These are phyloP conservation scores for Mastigias papua DNA, from an alignment of 30 jellyfish, hydroid and myxozoan species.

Conservation along the genomic window DNA sequence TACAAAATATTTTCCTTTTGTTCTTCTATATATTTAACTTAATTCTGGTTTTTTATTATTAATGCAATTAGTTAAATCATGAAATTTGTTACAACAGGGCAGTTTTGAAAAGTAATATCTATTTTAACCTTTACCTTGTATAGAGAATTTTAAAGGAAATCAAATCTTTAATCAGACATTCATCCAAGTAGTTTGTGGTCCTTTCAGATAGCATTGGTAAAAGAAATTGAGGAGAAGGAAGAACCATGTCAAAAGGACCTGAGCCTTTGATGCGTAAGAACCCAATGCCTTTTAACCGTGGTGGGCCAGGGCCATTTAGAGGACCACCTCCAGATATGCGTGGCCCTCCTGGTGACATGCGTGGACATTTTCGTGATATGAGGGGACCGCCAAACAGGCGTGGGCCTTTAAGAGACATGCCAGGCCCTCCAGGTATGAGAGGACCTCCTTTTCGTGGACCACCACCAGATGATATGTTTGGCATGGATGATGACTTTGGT, in stretches of 20 bases:
- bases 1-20: too few relatives aligned
- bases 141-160: too few relatives aligned
- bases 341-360: constrained; percentile 73
- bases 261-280: constrained; percentile 71
- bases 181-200: background rate
- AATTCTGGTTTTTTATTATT: too few relatives aligned
- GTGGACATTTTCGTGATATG: constrained; percentile 27
- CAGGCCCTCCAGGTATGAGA: constrained; percentile 62
- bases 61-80: too few relatives aligned
- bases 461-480: constrained; percentile 70
- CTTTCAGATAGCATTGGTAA: background rate
- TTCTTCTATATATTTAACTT: too few relatives aligned
- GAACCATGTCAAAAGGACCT: constrained; percentile 48
- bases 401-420: constrained; percentile 59
- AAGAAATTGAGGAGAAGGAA: constrained; percentile 1
- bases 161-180: too few relatives aligned
- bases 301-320: constrained; percentile 76
- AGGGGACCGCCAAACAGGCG: constrained; percentile 55
- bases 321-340: constrained; percentile 81
- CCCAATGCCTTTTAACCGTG: constrained; percentile 66
- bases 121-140: too few relatives aligned
- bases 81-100: too few relatives aligned
- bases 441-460: constrained; percentile 79
- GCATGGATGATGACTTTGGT: constrained; percentile 60
- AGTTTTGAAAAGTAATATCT: too few relatives aligned